phyloP scores from a whole-genome alignment of 1,140 invertebrate genomes.

The Zaprionus inermis region DNA sequence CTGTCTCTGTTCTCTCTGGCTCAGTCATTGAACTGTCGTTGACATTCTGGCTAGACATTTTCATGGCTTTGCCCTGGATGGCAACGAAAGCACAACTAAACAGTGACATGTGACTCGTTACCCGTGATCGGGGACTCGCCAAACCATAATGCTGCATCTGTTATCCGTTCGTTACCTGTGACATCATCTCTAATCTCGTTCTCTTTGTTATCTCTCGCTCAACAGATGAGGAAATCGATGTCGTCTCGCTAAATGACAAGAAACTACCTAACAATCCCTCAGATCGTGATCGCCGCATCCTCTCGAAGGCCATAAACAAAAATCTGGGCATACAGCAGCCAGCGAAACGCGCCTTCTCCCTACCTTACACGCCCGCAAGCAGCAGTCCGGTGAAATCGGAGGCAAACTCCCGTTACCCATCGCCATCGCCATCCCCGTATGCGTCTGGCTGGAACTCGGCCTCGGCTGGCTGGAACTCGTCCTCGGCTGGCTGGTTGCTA shows the following conservation, averaged over 20 bases:
- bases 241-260: slow-evolving; percentile 88
- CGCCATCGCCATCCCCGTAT: slow-evolving; percentile 60
- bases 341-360: slow-evolving; percentile 41
- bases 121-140: background rate
- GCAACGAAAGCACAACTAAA: background rate
- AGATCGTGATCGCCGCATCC: slow-evolving; percentile 86
- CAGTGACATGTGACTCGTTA: background rate
- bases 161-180: background rate
- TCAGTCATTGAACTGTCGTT: slow-evolving; percentile 55
- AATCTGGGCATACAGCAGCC: slow-evolving; percentile 57
- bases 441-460: too few species aligned
- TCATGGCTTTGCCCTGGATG: slow-evolving; percentile 27
- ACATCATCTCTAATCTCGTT: background rate
- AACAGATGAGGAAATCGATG: slow-evolving; percentile 94
- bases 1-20: background rate
- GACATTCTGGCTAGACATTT: slow-evolving; percentile 41
- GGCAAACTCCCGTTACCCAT: slow-evolving; percentile 67
- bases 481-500: background rate
- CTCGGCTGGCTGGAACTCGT: background rate
- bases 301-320: slow-evolving; percentile 80
- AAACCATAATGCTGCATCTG: background rate
- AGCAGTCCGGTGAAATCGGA: slow-evolving; percentile 80
- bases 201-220: slow-evolving; percentile 53
- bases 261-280: slow-evolving; percentile 87
- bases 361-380: slow-evolving; percentile 78